Evolutionary conservation across 2,888 invertebrate species (phyloP).

Genomic region (Erebia aethiops): DNA sequence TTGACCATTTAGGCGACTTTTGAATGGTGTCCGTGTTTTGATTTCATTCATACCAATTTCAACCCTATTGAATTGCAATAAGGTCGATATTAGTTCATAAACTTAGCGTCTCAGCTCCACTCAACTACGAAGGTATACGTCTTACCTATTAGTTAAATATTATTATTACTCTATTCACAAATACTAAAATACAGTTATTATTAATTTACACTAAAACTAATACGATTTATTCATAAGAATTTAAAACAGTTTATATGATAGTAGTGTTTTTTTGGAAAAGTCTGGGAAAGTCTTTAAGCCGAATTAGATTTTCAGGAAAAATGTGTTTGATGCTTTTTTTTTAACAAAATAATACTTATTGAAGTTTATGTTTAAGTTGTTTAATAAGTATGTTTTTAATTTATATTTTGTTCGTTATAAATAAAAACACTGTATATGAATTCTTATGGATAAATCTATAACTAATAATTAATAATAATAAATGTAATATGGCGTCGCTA

Average conservation of each 20-base stretch:
- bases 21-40: no score
- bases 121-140: no score
- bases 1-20: no score
- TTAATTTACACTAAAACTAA: constrained; percentile 27
- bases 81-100: no score
- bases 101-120: no score
- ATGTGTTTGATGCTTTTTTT: no score
- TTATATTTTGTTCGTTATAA: neutral
- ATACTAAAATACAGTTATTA: constrained; percentile 34
- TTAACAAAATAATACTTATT: no score
- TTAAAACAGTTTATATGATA: neutral
- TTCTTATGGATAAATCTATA: neutral
- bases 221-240: constrained; percentile 1
- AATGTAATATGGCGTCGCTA: constrained; percentile 35
- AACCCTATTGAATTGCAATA: no score
- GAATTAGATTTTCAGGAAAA: neutral
- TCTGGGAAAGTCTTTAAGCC: neutral
- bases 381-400: no score
- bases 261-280: neutral
- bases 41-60: no score
- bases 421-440: neutral
- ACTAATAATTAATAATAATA: constrained; percentile 13
- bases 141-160: constrained; percentile 18
- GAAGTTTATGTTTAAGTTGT: no score
- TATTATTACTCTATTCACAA: constrained; percentile 37